These are phyloP conservation scores for Steatornis caripensis DNA, from an alignment of 2,113 vertebrate species.

Conservation along the genomic window DNA sequence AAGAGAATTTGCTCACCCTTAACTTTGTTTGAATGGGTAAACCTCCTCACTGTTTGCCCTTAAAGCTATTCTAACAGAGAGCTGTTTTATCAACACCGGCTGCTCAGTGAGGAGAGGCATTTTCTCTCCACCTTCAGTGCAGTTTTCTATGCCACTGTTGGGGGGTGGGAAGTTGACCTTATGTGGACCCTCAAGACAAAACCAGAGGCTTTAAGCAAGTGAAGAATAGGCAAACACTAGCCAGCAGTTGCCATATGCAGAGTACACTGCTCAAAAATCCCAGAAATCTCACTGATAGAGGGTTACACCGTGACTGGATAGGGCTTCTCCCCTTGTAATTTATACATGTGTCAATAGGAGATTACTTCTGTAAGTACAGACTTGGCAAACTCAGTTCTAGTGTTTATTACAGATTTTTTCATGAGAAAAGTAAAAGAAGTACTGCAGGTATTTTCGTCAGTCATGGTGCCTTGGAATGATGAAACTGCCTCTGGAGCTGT, in stretches of 20 bases:
- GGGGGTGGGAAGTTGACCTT: constrained; percentile 69
- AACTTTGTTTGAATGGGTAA: constrained; percentile 64
- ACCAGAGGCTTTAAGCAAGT: constrained; percentile 52
- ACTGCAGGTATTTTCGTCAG: neutral
- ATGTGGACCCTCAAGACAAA: constrained; percentile 64
- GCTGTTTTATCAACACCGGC: constrained; percentile 57
- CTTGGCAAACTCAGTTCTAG: constrained; percentile 16
- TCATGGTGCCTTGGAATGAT: neutral
- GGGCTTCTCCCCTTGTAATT: constrained; percentile 9
- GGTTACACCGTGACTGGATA: neutral
- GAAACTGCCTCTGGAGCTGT: neutral
- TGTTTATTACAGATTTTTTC: neutral
- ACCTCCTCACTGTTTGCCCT: constrained; percentile 61
- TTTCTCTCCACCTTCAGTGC: constrained; percentile 50
- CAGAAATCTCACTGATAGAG: constrained; percentile 57
- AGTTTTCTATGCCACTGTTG: constrained; percentile 39
- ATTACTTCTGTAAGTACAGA: constrained; percentile 38
- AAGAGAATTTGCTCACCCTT: constrained; percentile 60
- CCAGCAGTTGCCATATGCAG: constrained; percentile 67
- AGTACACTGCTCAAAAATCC: constrained; percentile 59
- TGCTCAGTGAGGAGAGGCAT: constrained; percentile 42
- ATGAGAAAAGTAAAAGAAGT: neutral
- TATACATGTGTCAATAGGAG: constrained; percentile 52
- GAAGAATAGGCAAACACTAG: constrained; percentile 64
- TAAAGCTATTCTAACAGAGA: constrained; percentile 63